Percentiles rank a stretch among this genome's conserved stretches.
Conservation (phyloP, 2,888 invertebrate species). For the Meteorus colon region DNA sequence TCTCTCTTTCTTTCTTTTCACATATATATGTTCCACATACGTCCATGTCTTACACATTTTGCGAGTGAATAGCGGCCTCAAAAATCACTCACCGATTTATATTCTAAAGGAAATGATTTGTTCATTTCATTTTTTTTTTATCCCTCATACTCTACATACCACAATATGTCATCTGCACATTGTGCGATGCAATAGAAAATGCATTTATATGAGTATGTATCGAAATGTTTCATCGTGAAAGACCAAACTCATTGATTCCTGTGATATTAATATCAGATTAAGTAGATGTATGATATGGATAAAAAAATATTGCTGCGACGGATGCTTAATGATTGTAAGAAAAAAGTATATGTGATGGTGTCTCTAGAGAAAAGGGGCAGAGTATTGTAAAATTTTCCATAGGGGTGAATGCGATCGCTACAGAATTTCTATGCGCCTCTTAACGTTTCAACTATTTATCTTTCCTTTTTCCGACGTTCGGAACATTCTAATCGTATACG, state of each 20-base stretch:
- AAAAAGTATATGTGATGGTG: background rate
- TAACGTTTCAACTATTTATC: conserved; percentile 46
- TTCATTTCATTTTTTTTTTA: background rate
- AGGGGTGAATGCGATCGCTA: conserved; percentile 18
- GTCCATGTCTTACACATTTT: conserved; percentile 13
- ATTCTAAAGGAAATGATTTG: background rate
- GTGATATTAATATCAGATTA: too few relatives aligned
- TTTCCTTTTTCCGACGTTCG: conserved; percentile 44
- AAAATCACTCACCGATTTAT: conserved; percentile 47
- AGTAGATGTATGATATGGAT: too few relatives aligned
- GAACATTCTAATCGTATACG: conserved; percentile 49
- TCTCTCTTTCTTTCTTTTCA: conserved; percentile 50
- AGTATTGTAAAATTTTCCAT: conserved; percentile 31
- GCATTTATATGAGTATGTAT: background rate
- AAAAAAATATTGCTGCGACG: background rate
- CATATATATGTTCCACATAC: conserved; percentile 22
- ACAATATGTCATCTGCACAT: too few relatives aligned
- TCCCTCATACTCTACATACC: background rate
- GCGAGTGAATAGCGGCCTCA: conserved; percentile 21
- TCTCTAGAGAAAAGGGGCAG: conserved; percentile 6
- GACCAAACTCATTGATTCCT: too few relatives aligned
- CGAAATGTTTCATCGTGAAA: background rate
- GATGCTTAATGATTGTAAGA: background rate
- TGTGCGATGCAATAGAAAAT: background rate
- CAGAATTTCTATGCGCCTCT: background rate